These are phyloP conservation scores for Phenacoccus solenopsis DNA, from an alignment of 1,140 invertebrate genomes.

Conservation along the genomic window DNA sequence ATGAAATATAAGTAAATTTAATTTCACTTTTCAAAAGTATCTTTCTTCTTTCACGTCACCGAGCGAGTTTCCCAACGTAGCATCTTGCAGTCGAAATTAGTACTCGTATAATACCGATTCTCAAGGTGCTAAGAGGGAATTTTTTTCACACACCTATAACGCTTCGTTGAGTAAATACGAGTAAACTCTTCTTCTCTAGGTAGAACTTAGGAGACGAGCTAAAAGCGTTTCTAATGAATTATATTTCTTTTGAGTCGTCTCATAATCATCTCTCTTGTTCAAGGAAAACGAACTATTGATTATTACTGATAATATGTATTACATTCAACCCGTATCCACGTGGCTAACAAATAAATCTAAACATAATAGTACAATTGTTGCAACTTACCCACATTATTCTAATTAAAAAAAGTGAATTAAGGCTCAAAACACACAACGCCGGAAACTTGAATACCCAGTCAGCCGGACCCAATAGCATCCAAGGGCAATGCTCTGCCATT, in stretches of 20 bases:
- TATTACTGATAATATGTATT: no score
- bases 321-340: background rate
- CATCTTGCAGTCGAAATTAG: background rate
- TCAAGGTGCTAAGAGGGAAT: no score
- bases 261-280: no score
- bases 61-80: background rate
- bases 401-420: slow-evolving; percentile 75
- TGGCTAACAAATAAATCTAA: background rate
- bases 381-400: slow-evolving; percentile 82
- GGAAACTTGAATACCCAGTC: slow-evolving; percentile 73
- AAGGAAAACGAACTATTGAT: no score
- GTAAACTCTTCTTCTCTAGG: background rate
- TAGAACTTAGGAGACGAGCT: no score
- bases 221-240: no score
- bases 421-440: slow-evolving; percentile 52
- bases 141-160: no score
- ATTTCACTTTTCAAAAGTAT: background rate
- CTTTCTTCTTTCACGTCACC: background rate
- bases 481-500: slow-evolving; percentile 41
- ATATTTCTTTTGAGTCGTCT: no score
- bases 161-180: no score
- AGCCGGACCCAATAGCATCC: slow-evolving; percentile 52
- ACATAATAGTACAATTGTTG: background rate
- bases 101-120: no score
- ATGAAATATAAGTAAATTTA: background rate